Base-by-base conservation (phyloP, 2,888 invertebrate species). In the Chaitophorus viminalis region DNA sequence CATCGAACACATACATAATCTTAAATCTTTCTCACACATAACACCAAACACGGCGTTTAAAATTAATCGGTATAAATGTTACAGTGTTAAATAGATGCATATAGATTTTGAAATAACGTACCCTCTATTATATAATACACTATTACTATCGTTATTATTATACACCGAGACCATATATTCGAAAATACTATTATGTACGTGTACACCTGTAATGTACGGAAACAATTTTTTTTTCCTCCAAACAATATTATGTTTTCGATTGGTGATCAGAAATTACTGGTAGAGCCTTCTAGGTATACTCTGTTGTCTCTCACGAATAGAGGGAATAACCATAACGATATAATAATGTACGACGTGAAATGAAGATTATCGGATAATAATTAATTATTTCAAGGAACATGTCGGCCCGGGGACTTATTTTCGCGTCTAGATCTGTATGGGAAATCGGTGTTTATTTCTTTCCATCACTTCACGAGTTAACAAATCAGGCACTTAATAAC, bases 401-500 rank as follows among this genome's bases (percentile, higher is more conserved):
- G 79, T 18, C 39, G 39, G 82, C 82, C 70, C 70, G 70, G 31
- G 68, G 82, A 25, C 31, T 70, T 46, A 31, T 82, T 82, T 82
- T 82, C 46, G 82, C 82, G 29, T 29, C 36, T 60, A 14, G 74
- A 83, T 83, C 83, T 60, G 36, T 39, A 83, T 75, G 83, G 83
- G 83, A 83, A 83, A 83, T 83, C 83, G 83, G 54, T 25, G 70
- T 65, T 74, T 21, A 2, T 4, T 74, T 18, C 11, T 82, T 39
- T 81, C 31, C 29, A 14, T 39, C 29, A 29, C 29, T n/a, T 39
- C 39, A 79, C 31, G 31, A 29, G 46, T 46, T 81, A 70, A 70
- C 31, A 31, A 70, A 82, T 52, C 31, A 25, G 18, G 31, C 21
- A 31, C 21, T 31, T 65, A 36, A 79, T 65, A 39, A 39, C 1